Evolutionary conservation across 2,888 invertebrate species (phyloP).

Genomic region (Eledone cirrhosa): DNA sequence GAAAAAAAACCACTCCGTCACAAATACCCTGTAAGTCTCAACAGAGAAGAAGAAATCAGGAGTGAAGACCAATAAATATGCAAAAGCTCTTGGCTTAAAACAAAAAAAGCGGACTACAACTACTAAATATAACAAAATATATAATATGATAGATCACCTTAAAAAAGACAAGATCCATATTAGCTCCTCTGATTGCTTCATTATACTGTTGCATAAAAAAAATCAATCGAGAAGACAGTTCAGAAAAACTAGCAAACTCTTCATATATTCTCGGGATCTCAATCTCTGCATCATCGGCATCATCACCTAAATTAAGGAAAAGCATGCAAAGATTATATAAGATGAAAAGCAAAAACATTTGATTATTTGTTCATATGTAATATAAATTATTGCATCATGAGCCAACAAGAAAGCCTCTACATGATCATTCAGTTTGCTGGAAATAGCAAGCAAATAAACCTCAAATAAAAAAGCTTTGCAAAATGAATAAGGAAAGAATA

Average conservation of each 20-base stretch:
- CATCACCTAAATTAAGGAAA: constrained; percentile 75
- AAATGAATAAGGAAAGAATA: no score
- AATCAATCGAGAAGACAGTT: constrained; percentile 72
- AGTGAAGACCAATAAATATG: background rate
- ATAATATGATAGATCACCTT: constrained; percentile 51
- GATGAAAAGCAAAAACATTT: no score
- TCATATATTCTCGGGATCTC: constrained; percentile 96
- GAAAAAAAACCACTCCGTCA: no score
- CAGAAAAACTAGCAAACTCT: constrained; percentile 77
- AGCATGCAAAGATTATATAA: no score
- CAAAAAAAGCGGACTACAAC: background rate
- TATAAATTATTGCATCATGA: no score
- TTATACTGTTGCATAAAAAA: constrained; percentile 64
- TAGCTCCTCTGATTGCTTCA: constrained; percentile 64
- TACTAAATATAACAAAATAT: background rate
- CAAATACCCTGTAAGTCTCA: no score
- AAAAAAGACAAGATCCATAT: constrained; percentile 68
- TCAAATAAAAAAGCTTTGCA: no score
- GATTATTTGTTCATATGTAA: no score
- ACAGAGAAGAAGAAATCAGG: no score
- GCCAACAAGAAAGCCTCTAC: no score
- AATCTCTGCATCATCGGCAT: constrained; percentile 91
- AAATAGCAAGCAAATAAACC: no score
- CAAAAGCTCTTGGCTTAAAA: background rate
- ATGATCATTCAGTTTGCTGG: no score